A percentile compares a stretch with the other conserved stretches of the same genome.
Conservation (phyloP, 2,113 vertebrate genomes). For the pig (Sus scrofa) region T2T-Sscrofa CM000823.6:54532501-54533000, state of each 20-base stretch:
- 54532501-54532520: conserved; percentile 40
- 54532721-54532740: neutral
- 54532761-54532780: neutral
- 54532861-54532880: neutral
- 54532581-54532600: neutral
- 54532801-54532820: neutral
- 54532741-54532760: neutral
- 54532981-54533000: neutral
- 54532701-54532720: neutral
- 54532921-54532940: neutral
- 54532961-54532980: neutral
- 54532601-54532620: neutral
- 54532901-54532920: neutral
- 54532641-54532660: neutral
- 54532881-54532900: neutral
- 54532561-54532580: neutral
- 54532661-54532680: neutral
- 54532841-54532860: neutral
- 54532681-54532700: neutral
- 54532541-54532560: neutral
- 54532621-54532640: neutral
- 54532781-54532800: neutral
- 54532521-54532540: neutral
- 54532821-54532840: neutral
- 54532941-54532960: neutral